A percentile compares a stretch with the other conserved stretches of the same genome.
phyloP scores from a whole-genome alignment of 1,140 invertebrate species.

The Heterodera schachtii region DNA sequence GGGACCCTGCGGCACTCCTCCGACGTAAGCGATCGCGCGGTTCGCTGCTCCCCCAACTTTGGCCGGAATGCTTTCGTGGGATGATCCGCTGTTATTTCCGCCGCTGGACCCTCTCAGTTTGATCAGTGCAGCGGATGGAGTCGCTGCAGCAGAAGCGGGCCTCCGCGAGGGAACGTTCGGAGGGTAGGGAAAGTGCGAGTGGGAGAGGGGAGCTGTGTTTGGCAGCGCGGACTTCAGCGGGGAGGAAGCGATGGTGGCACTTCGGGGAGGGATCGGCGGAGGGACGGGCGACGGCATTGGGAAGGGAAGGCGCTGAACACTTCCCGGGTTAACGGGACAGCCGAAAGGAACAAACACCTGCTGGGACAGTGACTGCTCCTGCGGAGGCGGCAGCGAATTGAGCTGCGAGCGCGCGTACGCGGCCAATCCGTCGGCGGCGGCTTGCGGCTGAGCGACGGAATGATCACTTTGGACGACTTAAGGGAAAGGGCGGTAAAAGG shows the following conservation, averaged over 20 bases:
- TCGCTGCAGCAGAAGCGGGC: constrained; percentile 1
- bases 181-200: constrained; percentile 15
- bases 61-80: constrained; percentile 8
- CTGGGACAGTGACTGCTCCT: background rate
- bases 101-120: background rate
- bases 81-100: background rate
- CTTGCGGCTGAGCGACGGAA: constrained; percentile 56
- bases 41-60: background rate
- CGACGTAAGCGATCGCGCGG: background rate
- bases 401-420: constrained; percentile 13
- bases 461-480: constrained; percentile 65
- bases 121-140: constrained; percentile 19
- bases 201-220: constrained; percentile 6
- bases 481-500: too few species aligned
- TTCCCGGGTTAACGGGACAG: background rate
- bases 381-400: background rate
- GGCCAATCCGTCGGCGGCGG: constrained; percentile 12
- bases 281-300: constrained; percentile 40
- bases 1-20: background rate
- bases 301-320: background rate
- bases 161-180: background rate
- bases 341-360: background rate
- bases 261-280: constrained; percentile 60
- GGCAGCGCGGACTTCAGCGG: background rate
- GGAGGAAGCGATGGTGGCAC: constrained; percentile 22